Percentiles rank a stretch among this genome's conserved stretches.
Evolutionary conservation across 2,113 vertebrate species (phyloP).

Genomic region (Nanorana parkeri): DNA sequence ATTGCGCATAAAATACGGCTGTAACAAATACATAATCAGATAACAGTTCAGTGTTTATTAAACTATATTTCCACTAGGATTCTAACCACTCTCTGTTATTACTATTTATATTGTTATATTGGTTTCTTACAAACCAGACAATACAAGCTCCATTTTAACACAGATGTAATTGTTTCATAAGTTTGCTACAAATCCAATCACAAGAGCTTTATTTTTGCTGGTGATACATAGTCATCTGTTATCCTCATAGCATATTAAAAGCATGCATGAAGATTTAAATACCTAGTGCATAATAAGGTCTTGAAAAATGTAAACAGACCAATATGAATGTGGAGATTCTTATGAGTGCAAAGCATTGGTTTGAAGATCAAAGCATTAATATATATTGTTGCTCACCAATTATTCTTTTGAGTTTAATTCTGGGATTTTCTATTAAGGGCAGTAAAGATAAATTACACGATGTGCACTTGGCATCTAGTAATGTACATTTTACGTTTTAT

Average conservation of each 20-base stretch:
- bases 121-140: conserved; percentile 28
- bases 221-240: conserved; percentile 27
- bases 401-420: too few relatives aligned
- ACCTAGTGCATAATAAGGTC: conserved; percentile 24
- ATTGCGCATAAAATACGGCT: conserved; percentile 40
- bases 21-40: conserved; percentile 46
- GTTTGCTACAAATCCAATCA: conserved; percentile 33
- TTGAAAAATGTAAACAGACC: conserved; percentile 5
- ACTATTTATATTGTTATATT: conserved; percentile 40
- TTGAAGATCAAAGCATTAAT: too few relatives aligned
- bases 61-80: conserved; percentile 33
- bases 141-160: conserved; percentile 34
- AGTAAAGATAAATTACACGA: too few relatives aligned
- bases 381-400: too few relatives aligned
- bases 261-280: conserved; percentile 10
- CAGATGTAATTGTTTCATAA: conserved; percentile 49
- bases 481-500: too few relatives aligned
- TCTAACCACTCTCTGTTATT: conserved; percentile 12
- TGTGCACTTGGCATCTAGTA: too few relatives aligned
- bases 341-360: too few relatives aligned
- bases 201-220: conserved; percentile 21
- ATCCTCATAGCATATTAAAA: conserved; percentile 26
- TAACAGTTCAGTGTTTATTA: conserved; percentile 40
- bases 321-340: neutral
- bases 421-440: too few relatives aligned